phyloP scores from a whole-genome alignment of 1,140 invertebrate genomes.

The Ceratina japonica region DNA sequence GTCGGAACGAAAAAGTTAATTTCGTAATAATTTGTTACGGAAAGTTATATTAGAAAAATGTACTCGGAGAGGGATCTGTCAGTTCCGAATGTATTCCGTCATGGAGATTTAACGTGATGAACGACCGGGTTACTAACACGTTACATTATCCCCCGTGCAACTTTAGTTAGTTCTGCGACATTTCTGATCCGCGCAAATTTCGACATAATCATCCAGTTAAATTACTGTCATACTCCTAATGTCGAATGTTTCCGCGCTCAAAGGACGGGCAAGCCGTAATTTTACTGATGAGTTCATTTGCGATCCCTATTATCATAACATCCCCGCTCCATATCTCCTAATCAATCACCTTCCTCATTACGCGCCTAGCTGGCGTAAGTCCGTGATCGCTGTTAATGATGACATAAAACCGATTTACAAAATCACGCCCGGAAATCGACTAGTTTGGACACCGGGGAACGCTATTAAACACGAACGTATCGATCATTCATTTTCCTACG shows the following conservation, averaged over 20 bases:
- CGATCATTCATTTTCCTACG: neutral
- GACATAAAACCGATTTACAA: neutral
- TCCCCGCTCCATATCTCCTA: too few species aligned
- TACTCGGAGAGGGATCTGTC: too few species aligned
- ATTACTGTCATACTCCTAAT: slow-evolving; percentile 5
- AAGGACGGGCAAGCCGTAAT: neutral
- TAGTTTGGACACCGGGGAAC: neutral
- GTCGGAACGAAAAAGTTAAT: too few species aligned
- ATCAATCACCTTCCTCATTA: slow-evolving; percentile 6
- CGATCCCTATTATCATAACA: neutral
- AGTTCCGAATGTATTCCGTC: too few species aligned
- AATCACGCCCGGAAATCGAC: neutral
- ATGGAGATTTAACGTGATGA: neutral
- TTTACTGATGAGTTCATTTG: slow-evolving; percentile 4
- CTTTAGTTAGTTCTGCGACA: neutral
- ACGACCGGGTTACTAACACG: neutral
- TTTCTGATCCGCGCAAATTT: neutral
- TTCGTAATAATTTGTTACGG: too few species aligned
- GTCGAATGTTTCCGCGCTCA: neutral
- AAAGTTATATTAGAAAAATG: too few species aligned
- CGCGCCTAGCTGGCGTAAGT: neutral
- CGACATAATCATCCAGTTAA: slow-evolving; percentile 1
- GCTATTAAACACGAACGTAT: neutral
- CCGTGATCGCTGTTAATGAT: neutral
- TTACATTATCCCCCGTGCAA: neutral